These are phyloP conservation scores for Grallaria varia DNA, from an alignment of 2,113 vertebrate genomes.

Conservation along the genomic window DNA sequence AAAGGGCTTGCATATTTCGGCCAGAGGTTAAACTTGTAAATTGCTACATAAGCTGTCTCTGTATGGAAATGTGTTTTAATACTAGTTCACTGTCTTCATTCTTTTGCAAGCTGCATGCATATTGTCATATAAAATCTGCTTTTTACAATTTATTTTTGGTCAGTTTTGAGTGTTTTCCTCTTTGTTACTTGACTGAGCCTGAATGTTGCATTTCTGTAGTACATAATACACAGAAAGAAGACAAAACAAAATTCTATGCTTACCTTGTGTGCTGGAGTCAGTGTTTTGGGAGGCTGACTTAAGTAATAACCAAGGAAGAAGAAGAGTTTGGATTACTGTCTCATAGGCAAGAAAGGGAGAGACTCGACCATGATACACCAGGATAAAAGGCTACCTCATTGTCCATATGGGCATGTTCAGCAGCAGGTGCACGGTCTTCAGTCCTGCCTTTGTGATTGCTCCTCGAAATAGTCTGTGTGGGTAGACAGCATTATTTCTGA, in stretches of 20 bases:
- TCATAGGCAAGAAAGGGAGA: fast-evolving
- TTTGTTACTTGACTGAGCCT: neutral
- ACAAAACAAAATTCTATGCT: neutral
- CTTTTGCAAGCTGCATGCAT: slow-evolving; percentile 52
- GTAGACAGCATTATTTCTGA: too few species aligned
- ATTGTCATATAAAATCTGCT: slow-evolving; percentile 49
- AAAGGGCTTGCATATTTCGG: neutral
- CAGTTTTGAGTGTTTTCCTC: neutral
- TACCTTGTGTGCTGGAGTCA: neutral
- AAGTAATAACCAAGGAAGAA: neutral
- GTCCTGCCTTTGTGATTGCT: neutral
- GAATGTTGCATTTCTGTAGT: neutral
- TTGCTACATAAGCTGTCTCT: slow-evolving; percentile 29
- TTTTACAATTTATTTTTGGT: slow-evolving; percentile 21
- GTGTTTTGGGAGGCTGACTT: neutral
- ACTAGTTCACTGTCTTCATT: slow-evolving; percentile 10
- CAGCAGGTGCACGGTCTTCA: neutral
- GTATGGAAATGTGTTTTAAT: slow-evolving; percentile 20
- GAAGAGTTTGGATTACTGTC: neutral
- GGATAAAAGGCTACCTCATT: fast-evolving
- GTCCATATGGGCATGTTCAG: fast-evolving
- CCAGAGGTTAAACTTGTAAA: slow-evolving; percentile 17
- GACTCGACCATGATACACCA: fast-evolving
- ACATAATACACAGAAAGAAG: neutral
- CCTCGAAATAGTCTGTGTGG: neutral